Percentiles rank a stretch among this genome's conserved stretches.
phyloP scores from a whole-genome alignment of 2,113 vertebrate genomes.

The Tenrec ecaudatus region DNA sequence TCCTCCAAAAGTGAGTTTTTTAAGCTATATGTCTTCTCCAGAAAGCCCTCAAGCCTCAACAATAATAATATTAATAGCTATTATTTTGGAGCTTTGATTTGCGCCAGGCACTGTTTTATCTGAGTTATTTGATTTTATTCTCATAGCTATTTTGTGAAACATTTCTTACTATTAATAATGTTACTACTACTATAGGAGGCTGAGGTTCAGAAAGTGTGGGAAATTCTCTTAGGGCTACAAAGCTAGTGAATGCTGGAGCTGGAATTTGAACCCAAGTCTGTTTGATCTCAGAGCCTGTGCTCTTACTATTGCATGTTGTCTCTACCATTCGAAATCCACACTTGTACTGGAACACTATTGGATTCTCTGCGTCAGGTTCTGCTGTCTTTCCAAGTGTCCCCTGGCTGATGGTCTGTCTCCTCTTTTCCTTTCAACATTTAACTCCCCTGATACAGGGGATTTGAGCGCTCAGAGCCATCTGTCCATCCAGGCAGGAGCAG shows the following conservation, averaged over 20 bases:
- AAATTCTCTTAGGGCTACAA: slow-evolving; percentile 4
- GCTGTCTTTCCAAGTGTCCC: neutral
- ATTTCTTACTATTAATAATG: neutral
- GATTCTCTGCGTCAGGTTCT: neutral
- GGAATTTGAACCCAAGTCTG: slow-evolving; percentile 8
- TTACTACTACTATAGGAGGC: slow-evolving; percentile 19
- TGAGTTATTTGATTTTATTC: slow-evolving; percentile 10
- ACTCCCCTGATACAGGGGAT: neutral
- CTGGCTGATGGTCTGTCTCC: neutral
- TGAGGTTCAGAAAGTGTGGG: neutral
- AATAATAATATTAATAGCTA: neutral
- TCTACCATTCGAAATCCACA: neutral
- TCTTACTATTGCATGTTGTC: neutral
- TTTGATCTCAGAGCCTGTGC: neutral
- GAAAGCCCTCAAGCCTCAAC: slow-evolving; percentile 22
- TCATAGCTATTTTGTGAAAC: slow-evolving; percentile 12
- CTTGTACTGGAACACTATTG: neutral
- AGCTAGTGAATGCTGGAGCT: neutral
- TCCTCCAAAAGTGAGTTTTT: neutral
- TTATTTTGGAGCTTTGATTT: slow-evolving; percentile 12
- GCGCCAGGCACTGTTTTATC: neutral
- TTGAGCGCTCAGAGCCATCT: neutral
- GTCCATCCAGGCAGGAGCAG: neutral
- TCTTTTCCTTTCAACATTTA: slow-evolving; percentile 41
- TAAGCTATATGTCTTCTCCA: slow-evolving; percentile 5